phyloP scores from a whole-genome alignment of 1,140 invertebrate genomes.

The Calephelis virginiensis region DNA sequence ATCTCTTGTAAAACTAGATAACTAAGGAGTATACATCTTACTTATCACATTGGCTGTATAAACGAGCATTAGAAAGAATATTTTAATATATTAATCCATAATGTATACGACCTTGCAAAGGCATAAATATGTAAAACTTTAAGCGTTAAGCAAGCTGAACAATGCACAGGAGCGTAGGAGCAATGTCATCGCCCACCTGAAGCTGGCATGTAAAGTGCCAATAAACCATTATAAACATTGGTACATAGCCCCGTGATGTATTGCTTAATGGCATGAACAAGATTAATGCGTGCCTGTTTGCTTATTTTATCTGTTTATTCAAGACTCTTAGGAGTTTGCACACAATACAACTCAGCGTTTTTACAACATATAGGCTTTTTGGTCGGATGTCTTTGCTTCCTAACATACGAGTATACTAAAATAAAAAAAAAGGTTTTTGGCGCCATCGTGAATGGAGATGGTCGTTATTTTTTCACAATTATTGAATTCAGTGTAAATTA shows the following conservation, averaged over 20 bases:
- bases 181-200: conserved; percentile 35
- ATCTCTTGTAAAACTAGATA: too few relatives aligned
- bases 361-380: not conserved
- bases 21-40: not conserved
- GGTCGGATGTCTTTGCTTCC: too few relatives aligned
- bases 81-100: conserved; percentile 9
- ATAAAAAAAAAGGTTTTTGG: too few relatives aligned
- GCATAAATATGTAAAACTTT: conserved; percentile 15
- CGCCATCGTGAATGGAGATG: too few relatives aligned
- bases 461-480: too few relatives aligned
- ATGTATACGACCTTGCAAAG: conserved; percentile 12
- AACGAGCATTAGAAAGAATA: not conserved
- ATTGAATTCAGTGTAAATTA: too few relatives aligned
- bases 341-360: not conserved
- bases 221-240: conserved; percentile 16
- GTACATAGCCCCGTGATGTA: conserved; percentile 18
- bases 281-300: conserved; percentile 15
- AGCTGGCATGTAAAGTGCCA: conserved; percentile 15
- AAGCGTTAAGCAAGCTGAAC: conserved; percentile 18
- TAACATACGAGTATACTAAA: too few relatives aligned
- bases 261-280: conserved; percentile 16
- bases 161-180: conserved; percentile 30
- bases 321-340: not conserved
- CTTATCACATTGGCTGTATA: not conserved
- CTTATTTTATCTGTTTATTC: conserved; percentile 15